Evolutionary conservation across 2,797 vertebrate species (phyloP).

Genomic region (Urosaurus nigricauda): DNA sequence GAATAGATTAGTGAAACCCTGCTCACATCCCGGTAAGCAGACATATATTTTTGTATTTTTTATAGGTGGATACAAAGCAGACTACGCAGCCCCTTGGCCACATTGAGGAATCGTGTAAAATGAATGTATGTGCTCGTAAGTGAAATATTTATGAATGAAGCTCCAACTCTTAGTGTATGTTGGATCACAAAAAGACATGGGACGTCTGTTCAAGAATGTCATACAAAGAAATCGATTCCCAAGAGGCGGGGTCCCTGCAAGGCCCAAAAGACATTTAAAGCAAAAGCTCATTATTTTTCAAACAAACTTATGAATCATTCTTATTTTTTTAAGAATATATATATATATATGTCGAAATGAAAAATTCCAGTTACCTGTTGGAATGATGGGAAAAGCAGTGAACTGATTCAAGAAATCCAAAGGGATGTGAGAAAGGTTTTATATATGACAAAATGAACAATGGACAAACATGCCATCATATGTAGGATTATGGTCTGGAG

Average conservation of each 20-base stretch:
- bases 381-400: conserved; percentile 11
- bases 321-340: conserved; percentile 26
- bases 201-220: conserved; percentile 56
- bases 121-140: conserved; percentile 82
- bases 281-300: conserved; percentile 39
- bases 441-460: conserved; percentile 43
- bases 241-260: conserved; percentile 69
- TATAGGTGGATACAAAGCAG: conserved; percentile 81
- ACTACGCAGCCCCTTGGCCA: conserved; percentile 75
- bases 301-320: neutral
- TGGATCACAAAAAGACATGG: conserved; percentile 73
- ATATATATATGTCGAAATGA: conserved; percentile 44
- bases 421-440: conserved; percentile 68
- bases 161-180: conserved; percentile 76
- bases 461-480: conserved; percentile 53
- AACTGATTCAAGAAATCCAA: conserved; percentile 34
- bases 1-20: conserved; percentile 67
- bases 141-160: conserved; percentile 73
- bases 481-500: conserved; percentile 63
- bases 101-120: conserved; percentile 82
- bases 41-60: conserved; percentile 83
- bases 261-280: conserved; percentile 65
- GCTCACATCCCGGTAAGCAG: conserved; percentile 77
- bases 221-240: conserved; percentile 72
- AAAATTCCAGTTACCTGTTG: conserved; percentile 49